Percentiles rank a stretch among this genome's conserved stretches.
Evolutionary conservation across 2,113 vertebrate genomes (phyloP).

Genomic region (Eptesicus fuscus): DNA sequence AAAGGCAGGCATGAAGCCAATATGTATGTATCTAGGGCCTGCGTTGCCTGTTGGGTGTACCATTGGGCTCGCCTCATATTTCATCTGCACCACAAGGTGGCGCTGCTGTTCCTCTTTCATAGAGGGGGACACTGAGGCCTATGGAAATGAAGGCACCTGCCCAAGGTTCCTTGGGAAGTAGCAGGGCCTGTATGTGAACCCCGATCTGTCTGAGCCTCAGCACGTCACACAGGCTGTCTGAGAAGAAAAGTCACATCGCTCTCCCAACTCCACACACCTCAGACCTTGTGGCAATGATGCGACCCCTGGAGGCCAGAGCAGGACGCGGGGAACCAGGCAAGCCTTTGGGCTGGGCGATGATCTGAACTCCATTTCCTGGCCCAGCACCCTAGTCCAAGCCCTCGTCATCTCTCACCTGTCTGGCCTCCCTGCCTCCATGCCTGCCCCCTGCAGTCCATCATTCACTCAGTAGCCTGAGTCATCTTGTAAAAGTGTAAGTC

Average conservation of each 20-base stretch:
- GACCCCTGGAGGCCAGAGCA: background rate
- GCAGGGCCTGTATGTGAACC: background rate
- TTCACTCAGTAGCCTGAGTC: background rate
- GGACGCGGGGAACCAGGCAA: background rate
- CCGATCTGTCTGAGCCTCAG: background rate
- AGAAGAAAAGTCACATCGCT: background rate
- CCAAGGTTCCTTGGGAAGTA: background rate
- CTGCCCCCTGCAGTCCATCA: background rate
- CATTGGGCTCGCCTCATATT: rapidly evolving
- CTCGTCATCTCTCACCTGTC: background rate
- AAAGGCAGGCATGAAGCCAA: rapidly evolving
- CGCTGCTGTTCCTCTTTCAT: background rate
- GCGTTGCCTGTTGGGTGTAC: background rate
- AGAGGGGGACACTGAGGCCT: background rate
- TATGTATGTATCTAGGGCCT: background rate
- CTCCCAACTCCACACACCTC: background rate
- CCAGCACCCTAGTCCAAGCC: background rate
- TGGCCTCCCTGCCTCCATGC: background rate
- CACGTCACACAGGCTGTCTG: background rate
- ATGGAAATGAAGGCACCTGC: background rate
- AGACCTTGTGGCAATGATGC: background rate
- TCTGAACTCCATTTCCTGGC: background rate
- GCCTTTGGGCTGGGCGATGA: background rate
- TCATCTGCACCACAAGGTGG: background rate
- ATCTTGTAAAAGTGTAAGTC: background rate